Evolutionary conservation across 2,888 invertebrate species (phyloP).

Genomic region (Stramonita haemastoma): DNA sequence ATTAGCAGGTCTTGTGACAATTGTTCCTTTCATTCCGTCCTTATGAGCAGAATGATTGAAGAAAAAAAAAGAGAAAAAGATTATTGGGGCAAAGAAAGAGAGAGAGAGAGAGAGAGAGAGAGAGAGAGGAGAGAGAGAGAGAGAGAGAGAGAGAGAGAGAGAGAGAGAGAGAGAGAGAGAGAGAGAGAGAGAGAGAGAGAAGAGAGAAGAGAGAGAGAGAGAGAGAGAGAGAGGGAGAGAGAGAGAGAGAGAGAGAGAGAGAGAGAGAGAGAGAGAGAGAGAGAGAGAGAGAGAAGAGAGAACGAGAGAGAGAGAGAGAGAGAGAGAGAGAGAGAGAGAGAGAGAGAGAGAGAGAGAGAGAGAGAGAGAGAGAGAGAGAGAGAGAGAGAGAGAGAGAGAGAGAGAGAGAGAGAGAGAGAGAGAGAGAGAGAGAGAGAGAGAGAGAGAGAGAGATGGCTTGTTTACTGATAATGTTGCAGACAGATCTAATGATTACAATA

Average conservation of each 20-base stretch:
- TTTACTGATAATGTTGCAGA: neutral
- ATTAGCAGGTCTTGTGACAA: too few relatives aligned
- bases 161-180: neutral
- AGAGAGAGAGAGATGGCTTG: neutral
- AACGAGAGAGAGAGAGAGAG: neutral
- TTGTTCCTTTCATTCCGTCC: too few relatives aligned
- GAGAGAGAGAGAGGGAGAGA: neutral
- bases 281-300: neutral
- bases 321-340: neutral
- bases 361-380: constrained; percentile 12
- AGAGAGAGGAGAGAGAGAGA: constrained; percentile 13
- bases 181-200: neutral
- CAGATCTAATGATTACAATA: too few relatives aligned
- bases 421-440: neutral
- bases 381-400: too few relatives aligned
- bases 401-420: neutral
- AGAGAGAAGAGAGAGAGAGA: neutral
- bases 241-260: constrained; percentile 13
- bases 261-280: neutral
- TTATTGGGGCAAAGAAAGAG: neutral
- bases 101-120: neutral
- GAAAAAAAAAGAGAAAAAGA: neutral
- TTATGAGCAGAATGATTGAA: too few relatives aligned
- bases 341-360: constrained; percentile 4
- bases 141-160: neutral